A percentile compares a stretch with the other conserved stretches of the same genome.
Conservation (phyloP, 2,113 vertebrate species). For the Tenebrosternarchus preto region DNA sequence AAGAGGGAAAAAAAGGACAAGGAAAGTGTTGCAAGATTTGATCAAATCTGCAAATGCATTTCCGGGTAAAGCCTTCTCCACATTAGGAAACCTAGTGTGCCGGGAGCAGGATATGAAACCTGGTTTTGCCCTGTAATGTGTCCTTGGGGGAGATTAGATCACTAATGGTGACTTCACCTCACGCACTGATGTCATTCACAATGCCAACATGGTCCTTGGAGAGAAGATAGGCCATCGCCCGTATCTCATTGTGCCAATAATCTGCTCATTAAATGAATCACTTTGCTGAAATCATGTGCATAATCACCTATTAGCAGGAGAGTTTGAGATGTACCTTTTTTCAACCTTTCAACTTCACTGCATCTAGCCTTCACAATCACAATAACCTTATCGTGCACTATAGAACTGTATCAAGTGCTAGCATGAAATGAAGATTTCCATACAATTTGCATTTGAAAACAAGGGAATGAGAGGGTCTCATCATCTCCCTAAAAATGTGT, state of each 20-base stretch:
- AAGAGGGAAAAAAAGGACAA: conserved; percentile 20
- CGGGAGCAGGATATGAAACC: conserved; percentile 69
- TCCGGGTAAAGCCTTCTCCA: conserved; percentile 46
- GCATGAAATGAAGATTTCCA: conserved; percentile 1
- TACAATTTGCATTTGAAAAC: neutral
- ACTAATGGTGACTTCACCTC: conserved; percentile 66
- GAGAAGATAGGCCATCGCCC: conserved; percentile 61
- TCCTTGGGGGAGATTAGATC: conserved; percentile 72
- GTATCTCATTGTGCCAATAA: conserved; percentile 75
- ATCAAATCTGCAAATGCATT: conserved; percentile 63
- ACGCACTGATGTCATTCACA: conserved; percentile 65
- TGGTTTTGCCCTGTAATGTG: conserved; percentile 67
- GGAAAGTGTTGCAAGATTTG: conserved; percentile 64
- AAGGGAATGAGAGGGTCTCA: neutral
- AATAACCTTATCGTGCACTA: conserved; percentile 17
- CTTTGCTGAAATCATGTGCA: conserved; percentile 67
- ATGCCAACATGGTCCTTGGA: conserved; percentile 64
- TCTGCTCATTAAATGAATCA: conserved; percentile 74
- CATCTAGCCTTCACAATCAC: conserved; percentile 36
- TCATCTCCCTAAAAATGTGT: neutral
- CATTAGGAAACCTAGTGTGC: conserved; percentile 43
- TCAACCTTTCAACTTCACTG: conserved; percentile 63
- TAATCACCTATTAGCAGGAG: conserved; percentile 73
- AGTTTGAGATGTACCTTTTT: conserved; percentile 64
- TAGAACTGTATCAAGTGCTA: conserved; percentile 13